These are phyloP conservation scores for Diceros bicornis DNA, from an alignment of 2,797 vertebrate species.

Conservation along the genomic window DNA sequence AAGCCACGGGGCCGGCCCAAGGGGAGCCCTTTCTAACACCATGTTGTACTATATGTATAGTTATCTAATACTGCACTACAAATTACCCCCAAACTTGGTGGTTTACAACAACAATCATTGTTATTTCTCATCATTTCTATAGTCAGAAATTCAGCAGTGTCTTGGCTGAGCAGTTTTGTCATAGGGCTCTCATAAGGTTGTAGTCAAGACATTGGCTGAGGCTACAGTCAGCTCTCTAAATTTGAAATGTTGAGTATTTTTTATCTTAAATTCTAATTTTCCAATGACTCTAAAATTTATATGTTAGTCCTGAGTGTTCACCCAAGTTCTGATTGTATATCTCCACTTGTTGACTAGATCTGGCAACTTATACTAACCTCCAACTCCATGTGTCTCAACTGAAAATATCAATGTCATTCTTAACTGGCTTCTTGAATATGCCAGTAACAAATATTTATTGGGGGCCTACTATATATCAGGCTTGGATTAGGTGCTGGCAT, in stretches of 20 bases:
- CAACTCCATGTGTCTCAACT: background rate
- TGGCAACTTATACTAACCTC: background rate
- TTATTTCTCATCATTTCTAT: background rate
- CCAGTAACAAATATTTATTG: background rate
- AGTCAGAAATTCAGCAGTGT: background rate
- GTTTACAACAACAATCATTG: background rate
- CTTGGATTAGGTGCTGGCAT: background rate
- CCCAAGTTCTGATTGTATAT: background rate
- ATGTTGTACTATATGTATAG: background rate
- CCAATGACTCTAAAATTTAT: background rate
- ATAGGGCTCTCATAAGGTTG: background rate
- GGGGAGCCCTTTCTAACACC: background rate
- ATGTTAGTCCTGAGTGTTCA: background rate
- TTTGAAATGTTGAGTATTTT: background rate
- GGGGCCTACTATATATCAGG: background rate
- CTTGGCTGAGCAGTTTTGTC: background rate
- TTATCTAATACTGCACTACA: background rate
- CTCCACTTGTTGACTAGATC: background rate
- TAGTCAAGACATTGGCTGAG: no score
- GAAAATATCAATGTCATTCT: background rate
- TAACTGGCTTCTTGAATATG: background rate
- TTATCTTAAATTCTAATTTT: background rate
- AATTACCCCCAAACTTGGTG: background rate
- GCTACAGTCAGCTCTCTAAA: no score
- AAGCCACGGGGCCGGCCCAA: background rate